phyloP scores from a whole-genome alignment of 2,888 invertebrate species.

The Gastrophysa polygoni region DNA sequence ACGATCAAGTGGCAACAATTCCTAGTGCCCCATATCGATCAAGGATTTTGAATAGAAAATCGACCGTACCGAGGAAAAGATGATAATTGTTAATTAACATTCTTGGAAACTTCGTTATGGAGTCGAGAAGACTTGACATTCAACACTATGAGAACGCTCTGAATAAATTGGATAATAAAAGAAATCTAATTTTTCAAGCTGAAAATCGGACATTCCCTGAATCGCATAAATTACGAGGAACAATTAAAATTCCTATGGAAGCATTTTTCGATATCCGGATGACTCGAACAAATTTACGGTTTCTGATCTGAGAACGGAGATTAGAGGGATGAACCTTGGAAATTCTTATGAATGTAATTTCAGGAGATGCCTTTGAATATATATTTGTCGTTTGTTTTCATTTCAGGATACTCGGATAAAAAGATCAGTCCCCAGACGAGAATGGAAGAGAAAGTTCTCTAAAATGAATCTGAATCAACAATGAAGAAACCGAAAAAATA shows the following conservation, averaged over 20 bases:
- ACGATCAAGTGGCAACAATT: not conserved
- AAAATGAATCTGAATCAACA: no score
- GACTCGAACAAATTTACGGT: not conserved
- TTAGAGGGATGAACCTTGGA: not conserved
- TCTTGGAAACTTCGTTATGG: constrained; percentile 38
- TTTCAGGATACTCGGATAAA: no score
- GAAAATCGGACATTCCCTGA: constrained; percentile 13
- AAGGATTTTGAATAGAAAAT: not conserved
- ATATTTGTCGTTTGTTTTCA: no score
- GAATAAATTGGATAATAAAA: constrained; percentile 39
- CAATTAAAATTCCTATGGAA: not conserved
- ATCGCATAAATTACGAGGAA: not conserved
- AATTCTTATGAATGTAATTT: not conserved
- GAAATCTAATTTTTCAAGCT: constrained; percentile 37
- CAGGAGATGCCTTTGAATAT: not conserved
- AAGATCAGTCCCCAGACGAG: no score
- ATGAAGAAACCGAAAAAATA: no score
- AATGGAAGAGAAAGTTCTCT: no score
- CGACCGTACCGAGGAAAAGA: not conserved
- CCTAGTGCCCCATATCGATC: no score
- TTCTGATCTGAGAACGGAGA: not conserved
- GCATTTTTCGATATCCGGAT: not conserved
- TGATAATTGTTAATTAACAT: constrained; percentile 36
- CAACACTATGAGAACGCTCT: constrained; percentile 33
- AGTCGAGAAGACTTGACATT: constrained; percentile 35